Evolutionary conservation across 2,888 invertebrate species (phyloP).

Genomic region (Ophion slaviceki): DNA sequence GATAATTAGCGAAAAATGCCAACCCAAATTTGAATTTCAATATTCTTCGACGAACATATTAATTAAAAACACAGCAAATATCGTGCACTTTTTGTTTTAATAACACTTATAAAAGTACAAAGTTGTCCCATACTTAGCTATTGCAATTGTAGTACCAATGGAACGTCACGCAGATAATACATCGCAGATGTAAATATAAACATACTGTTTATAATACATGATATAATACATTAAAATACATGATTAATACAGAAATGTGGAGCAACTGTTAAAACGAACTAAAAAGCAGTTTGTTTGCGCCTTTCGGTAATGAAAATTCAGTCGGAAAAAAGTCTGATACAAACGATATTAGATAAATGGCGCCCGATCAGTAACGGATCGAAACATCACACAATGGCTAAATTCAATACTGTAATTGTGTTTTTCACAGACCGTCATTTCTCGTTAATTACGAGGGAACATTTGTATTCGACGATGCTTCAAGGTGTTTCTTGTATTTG

Average conservation of each 20-base stretch:
- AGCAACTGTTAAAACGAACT: neutral
- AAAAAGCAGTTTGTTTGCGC: neutral
- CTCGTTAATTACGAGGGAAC: neutral
- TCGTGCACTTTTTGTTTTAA: neutral
- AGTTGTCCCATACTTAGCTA: neutral
- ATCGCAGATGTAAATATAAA: neutral
- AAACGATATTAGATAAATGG: neutral
- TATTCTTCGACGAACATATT: neutral
- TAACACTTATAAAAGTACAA: neutral
- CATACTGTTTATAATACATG: no score
- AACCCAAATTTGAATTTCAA: neutral
- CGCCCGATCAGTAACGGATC: neutral
- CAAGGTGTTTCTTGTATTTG: neutral
- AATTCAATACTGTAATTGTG: neutral
- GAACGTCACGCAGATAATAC: neutral
- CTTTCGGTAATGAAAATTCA: neutral
- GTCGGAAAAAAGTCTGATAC: neutral
- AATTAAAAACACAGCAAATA: neutral
- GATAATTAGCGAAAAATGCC: no score
- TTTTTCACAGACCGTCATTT: neutral
- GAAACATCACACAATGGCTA: neutral
- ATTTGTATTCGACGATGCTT: neutral
- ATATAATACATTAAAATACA: no score
- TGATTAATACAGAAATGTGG: neutral
- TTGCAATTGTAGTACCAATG: neutral